Evolutionary conservation across 2,888 invertebrate genomes (phyloP), one percentile per base, ranked within the genome.

Genomic region (Rotaria socialis): DNA sequence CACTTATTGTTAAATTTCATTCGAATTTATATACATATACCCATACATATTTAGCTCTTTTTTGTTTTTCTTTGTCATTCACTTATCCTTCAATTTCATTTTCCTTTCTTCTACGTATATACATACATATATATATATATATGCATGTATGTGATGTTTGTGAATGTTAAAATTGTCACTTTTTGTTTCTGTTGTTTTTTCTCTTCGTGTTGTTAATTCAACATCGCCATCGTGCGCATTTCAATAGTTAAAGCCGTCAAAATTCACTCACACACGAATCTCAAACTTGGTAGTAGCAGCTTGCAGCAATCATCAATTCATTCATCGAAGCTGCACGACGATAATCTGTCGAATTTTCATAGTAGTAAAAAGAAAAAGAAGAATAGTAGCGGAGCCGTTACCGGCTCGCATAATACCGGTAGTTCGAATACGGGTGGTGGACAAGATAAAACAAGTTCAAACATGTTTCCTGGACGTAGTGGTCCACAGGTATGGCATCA

Each of bases 261-360:
- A 80, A 80, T 80, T 80, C 80, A 80, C n/a, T 80, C 80, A 47
- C 80, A 80, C 80, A 80, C 80, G 47, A 80, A 80, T 47, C 80
- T 80, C 80, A 80, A 80, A 80, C 80, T 80, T 80, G 67, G 67
- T 67, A 67, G 35, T 67, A 80, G 47, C 47, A 80, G 47, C n/a
- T 80, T 67, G 67, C 67, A 67, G 67, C 67, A 67, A 14, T 67
- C 67, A 67, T 35, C 67, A 19, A 67, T 35, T 67, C 80, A 67
- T 67, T 19, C 67, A 67, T 67, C 67, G 19, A 67, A 80, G 47
- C n/a, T 47, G 47, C 80, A 80, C 67, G 67, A 67, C 67, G 67
- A 67, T 19, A 22, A 80, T n/a, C 8, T 24, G 19, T 24, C n/a
- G n/a, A 24, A 47, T 43, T 47, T 14, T 11, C 47, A 80, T 47